These are phyloP conservation scores for Crossaster papposus DNA, from an alignment of 53 echinoderm and acorn worm genomes.

Conservation along the genomic window DNA sequence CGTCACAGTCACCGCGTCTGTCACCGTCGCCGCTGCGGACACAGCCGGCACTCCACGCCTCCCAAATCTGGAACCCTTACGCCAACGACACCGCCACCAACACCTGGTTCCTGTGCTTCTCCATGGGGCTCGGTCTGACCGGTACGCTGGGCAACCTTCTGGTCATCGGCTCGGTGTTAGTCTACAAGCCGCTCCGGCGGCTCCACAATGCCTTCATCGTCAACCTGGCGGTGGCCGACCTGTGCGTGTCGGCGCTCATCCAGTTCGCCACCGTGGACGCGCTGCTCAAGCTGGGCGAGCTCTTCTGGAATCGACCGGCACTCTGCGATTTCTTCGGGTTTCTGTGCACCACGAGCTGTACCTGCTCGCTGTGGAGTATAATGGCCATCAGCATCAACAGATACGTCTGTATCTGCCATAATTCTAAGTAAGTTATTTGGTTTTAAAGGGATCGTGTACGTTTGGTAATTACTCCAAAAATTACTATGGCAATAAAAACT, in stretches of 20 bases:
- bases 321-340: constrained; percentile 54
- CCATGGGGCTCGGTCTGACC: constrained; percentile 24
- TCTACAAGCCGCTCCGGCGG: constrained; percentile 25
- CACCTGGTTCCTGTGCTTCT: constrained; percentile 37
- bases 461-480: no score
- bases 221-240: constrained; percentile 48
- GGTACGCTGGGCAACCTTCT: constrained; percentile 57
- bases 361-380: constrained; percentile 63
- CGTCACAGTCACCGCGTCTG: background rate
- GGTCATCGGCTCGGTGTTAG: constrained; percentile 47
- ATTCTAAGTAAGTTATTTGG: constrained; percentile 19
- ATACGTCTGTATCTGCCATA: constrained; percentile 65
- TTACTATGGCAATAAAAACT: no score
- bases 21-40: constrained; percentile 6
- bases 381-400: constrained; percentile 64
- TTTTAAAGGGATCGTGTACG: no score
- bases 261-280: constrained; percentile 42
- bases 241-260: constrained; percentile 46
- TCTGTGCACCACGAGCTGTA: constrained; percentile 56
- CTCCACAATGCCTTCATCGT: constrained; percentile 56
- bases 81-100: constrained; percentile 37
- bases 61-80: constrained; percentile 2
- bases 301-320: constrained; percentile 31
- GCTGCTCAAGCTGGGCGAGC: background rate
- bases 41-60: background rate